Evolutionary conservation across 2,888 invertebrate species (phyloP).

Genomic region (Dasysyrphus tricinctus): DNA sequence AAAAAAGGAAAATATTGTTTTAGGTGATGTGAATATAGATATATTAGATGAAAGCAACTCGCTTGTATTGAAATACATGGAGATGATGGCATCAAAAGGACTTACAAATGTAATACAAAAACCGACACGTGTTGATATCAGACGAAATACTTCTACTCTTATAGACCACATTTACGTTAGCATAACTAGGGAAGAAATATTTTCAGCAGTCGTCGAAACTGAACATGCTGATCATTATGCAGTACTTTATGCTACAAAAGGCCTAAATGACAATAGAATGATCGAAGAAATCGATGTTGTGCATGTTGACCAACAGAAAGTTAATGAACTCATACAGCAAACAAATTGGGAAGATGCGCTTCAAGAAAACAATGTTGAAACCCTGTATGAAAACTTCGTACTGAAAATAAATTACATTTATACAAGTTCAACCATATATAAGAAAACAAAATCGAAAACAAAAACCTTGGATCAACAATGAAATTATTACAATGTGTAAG

Average conservation of each 20-base stretch:
- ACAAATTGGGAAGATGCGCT: conserved; percentile 15
- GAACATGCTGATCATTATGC: too few species aligned
- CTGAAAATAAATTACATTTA: conserved; percentile 12
- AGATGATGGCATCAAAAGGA: neutral
- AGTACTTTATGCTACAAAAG: too few species aligned
- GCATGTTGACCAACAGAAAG: too few species aligned
- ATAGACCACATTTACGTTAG: too few species aligned
- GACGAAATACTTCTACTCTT: conserved; percentile 2
- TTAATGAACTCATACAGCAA: too few species aligned
- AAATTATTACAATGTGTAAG: too few species aligned
- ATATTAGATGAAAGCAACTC: conserved; percentile 13
- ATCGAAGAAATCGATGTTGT: too few species aligned
- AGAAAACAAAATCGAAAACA: neutral
- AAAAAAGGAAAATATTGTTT: conserved; percentile 29
- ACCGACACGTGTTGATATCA: conserved; percentile 7
- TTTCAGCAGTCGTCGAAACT: too few species aligned
- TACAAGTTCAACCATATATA: conserved; percentile 3
- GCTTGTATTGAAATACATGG: conserved; percentile 24
- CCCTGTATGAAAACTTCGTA: conserved; percentile 18
- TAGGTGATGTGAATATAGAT: conserved; percentile 36
- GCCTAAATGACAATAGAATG: too few species aligned
- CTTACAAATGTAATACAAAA: conserved; percentile 10
- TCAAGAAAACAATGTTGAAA: conserved; percentile 19
- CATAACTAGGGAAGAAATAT: too few species aligned
- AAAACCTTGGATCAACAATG: too few species aligned